These are phyloP conservation scores for Bucorvus abyssinicus DNA, from an alignment of 2,797 vertebrate species.

Conservation along the genomic window DNA sequence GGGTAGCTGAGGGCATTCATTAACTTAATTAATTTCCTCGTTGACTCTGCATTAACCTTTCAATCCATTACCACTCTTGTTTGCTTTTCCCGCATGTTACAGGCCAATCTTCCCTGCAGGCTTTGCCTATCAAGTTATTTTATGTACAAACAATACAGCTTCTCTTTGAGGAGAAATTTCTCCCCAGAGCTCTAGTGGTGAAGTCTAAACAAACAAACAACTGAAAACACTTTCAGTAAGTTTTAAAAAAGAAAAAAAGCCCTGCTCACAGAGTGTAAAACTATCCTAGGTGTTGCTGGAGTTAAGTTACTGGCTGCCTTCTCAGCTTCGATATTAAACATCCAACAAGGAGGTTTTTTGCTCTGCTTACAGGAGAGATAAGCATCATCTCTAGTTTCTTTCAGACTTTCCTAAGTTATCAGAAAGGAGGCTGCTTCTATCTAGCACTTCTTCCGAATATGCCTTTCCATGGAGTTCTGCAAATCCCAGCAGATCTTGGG, in stretches of 20 bases:
- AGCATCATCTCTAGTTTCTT: neutral
- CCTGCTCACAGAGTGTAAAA: neutral
- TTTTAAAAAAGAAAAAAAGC: neutral
- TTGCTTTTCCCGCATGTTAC: neutral
- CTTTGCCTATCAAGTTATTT: neutral
- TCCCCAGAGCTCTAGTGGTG: neutral
- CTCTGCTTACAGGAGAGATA: neutral
- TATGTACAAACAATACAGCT: neutral
- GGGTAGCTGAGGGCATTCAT: neutral
- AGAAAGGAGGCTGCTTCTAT: neutral
- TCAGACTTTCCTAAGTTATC: neutral
- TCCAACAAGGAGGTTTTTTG: neutral
- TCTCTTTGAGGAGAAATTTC: neutral
- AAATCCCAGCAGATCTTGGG: slow-evolving; percentile 21
- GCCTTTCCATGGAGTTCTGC: slow-evolving; percentile 7
- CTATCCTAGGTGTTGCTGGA: neutral
- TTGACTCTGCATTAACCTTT: slow-evolving; percentile 2
- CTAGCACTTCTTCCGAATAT: neutral
- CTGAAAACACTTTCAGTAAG: neutral
- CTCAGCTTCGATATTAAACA: neutral
- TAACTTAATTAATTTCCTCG: slow-evolving; percentile 6
- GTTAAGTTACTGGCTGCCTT: neutral
- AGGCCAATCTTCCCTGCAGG: neutral
- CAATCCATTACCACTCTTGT: neutral
- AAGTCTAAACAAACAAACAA: slow-evolving; percentile 33